A percentile compares a stretch with the other conserved stretches of the same genome.
Evolutionary conservation across 2,113 vertebrate species (phyloP).

Genomic region (Aldabrachelys gigantea): DNA sequence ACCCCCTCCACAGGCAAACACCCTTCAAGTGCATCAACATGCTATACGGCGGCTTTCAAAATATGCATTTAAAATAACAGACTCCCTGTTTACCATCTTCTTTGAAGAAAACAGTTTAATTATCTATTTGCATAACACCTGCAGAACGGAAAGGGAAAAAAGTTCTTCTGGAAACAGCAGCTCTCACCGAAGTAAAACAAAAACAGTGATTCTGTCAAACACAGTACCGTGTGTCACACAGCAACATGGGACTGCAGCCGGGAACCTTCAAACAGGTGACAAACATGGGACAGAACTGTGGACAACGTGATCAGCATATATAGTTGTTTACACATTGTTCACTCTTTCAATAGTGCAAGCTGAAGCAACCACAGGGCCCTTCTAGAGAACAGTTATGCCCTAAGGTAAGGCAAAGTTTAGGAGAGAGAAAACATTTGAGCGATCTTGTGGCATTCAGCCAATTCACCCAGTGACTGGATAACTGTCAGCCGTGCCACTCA

Average conservation of each 20-base stretch:
- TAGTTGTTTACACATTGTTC: background rate
- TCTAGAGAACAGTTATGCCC: background rate
- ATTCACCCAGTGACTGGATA: background rate
- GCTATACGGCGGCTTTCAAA: background rate
- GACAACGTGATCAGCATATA: rapidly evolving
- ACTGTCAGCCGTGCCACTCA: background rate
- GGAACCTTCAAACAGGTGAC: background rate
- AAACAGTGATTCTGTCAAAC: background rate
- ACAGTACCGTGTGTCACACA: background rate
- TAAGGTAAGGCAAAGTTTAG: background rate
- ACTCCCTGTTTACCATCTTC: background rate
- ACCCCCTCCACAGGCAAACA: background rate
- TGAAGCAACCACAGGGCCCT: background rate
- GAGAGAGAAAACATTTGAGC: rapidly evolving
- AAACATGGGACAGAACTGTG: background rate
- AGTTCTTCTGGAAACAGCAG: background rate
- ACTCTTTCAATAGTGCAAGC: background rate
- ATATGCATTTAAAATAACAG: background rate
- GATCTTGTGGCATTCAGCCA: background rate
- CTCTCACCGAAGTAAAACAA: background rate
- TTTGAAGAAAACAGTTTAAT: background rate
- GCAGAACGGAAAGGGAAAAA: background rate
- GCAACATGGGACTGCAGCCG: rapidly evolving
- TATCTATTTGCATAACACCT: background rate
- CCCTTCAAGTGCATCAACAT: background rate